These are phyloP conservation scores for Thymelicus lineola DNA, from an alignment of 2,888 invertebrate species.

Conservation along the genomic window DNA sequence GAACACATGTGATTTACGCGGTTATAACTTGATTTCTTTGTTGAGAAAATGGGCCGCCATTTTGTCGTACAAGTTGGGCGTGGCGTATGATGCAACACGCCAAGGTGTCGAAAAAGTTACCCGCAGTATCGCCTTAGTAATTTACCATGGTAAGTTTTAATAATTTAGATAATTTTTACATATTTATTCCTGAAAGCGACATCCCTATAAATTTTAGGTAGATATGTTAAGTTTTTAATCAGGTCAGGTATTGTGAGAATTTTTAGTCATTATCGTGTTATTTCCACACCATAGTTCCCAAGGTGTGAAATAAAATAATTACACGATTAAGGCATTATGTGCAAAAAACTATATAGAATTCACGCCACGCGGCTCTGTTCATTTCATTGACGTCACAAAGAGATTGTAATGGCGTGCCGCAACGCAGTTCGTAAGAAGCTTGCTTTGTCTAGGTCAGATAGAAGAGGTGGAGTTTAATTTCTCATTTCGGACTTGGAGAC, in stretches of 20 bases:
- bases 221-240: too few relatives aligned
- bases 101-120: slow-evolving; percentile 54
- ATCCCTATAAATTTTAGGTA: background rate
- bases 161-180: background rate
- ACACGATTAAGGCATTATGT: too few relatives aligned
- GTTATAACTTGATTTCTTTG: background rate
- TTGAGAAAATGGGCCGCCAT: slow-evolving; percentile 66
- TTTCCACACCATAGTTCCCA: too few relatives aligned
- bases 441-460: too few relatives aligned
- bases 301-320: too few relatives aligned
- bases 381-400: slow-evolving; percentile 13
- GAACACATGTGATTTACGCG: slow-evolving; percentile 17
- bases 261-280: too few relatives aligned
- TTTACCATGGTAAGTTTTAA: slow-evolving; percentile 71
- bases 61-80: slow-evolving; percentile 69
- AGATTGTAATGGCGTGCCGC: background rate
- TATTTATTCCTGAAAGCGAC: background rate
- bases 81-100: slow-evolving; percentile 58
- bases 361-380: background rate
- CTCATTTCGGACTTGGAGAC: too few relatives aligned
- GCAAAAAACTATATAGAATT: too few relatives aligned
- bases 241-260: too few relatives aligned
- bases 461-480: too few relatives aligned
- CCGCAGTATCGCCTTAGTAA: slow-evolving; percentile 50
- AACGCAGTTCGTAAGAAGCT: too few relatives aligned